phyloP scores from a whole-genome alignment of 2,113 vertebrate species.

The Hydrolagus affinis region DNA sequence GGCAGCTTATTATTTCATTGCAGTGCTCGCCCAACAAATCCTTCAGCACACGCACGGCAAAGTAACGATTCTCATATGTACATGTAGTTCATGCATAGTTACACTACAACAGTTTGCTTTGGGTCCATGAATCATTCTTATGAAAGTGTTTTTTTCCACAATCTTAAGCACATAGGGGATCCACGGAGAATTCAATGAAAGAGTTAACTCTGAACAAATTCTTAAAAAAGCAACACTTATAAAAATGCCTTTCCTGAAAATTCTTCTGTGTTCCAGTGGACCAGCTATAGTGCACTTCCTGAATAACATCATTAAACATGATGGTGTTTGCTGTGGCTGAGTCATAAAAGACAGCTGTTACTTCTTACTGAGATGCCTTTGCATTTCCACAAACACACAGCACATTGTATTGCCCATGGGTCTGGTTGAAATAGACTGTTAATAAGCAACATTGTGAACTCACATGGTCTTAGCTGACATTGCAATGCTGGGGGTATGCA shows the following conservation, averaged over 20 bases:
- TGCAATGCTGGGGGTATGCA: not conserved
- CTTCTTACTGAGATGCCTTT: not conserved
- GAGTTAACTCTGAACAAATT: not conserved
- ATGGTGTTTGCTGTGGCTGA: not conserved
- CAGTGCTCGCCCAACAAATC: not conserved
- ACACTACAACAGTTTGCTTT: not conserved
- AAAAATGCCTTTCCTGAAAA: constrained; percentile 11
- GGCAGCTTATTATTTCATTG: not conserved
- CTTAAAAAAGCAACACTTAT: not conserved
- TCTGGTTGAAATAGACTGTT: too few relatives aligned
- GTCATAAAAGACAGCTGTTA: constrained; percentile 9
- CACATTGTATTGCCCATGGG: not conserved
- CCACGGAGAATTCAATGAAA: not conserved
- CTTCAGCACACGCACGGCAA: not conserved
- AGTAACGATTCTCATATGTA: not conserved
- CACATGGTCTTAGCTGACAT: not conserved
- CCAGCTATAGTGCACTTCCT: constrained; percentile 13
- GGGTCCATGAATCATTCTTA: not conserved
- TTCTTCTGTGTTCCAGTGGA: not conserved
- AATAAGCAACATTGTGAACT: not conserved
- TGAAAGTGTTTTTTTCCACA: not conserved
- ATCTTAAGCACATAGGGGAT: not conserved
- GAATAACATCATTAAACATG: constrained; percentile 5
- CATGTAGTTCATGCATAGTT: not conserved
- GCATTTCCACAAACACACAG: not conserved